Conservation (phyloP, 2,888 invertebrate genomes). For the Watsonalla cultraria region DNA sequence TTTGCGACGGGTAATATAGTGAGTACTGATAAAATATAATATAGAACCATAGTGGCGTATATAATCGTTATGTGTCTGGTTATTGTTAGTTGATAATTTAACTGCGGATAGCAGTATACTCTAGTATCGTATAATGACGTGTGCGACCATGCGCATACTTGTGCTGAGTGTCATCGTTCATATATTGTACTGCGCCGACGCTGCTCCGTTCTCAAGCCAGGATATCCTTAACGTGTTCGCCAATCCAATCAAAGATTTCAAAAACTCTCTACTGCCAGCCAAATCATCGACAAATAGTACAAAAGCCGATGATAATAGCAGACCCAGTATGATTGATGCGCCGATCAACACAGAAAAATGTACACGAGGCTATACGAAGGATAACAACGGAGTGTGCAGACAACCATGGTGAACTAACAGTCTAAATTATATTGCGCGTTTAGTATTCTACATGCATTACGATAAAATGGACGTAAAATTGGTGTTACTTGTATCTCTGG, state of each 20-base stretch:
- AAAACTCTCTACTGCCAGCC: slow-evolving; percentile 18
- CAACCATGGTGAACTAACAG: slow-evolving; percentile 45
- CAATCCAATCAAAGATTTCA: slow-evolving; percentile 57
- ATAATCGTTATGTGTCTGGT: slow-evolving; percentile 18
- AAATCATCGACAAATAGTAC: not conserved
- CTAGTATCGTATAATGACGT: slow-evolving; percentile 60
- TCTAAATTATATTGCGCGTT: slow-evolving; percentile 14
- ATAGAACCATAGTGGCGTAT: slow-evolving; percentile 4
- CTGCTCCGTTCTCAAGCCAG: slow-evolving; percentile 38
- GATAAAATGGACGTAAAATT: slow-evolving; percentile 52
- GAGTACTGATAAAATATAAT: slow-evolving; percentile 2
- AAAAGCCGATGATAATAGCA: slow-evolving; percentile 7
- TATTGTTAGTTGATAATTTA: slow-evolving; percentile 41
- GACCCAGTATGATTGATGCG: slow-evolving; percentile 49
- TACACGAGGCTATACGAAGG: slow-evolving; percentile 34
- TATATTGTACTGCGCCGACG: slow-evolving; percentile 36
- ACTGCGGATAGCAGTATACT: slow-evolving; percentile 30
- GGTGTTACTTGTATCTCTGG: slow-evolving; percentile 31
- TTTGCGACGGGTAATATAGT: not conserved
- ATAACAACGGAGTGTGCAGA: slow-evolving; percentile 56
- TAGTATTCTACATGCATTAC: slow-evolving; percentile 38
- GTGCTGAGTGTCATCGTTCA: slow-evolving; percentile 47
- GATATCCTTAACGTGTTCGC: slow-evolving; percentile 52
- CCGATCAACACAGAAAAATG: slow-evolving; percentile 48
- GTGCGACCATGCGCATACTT: slow-evolving; percentile 50